Base-by-base conservation (phyloP, 2,888 invertebrate genomes). In the Drosophila fungiperda region DNA sequence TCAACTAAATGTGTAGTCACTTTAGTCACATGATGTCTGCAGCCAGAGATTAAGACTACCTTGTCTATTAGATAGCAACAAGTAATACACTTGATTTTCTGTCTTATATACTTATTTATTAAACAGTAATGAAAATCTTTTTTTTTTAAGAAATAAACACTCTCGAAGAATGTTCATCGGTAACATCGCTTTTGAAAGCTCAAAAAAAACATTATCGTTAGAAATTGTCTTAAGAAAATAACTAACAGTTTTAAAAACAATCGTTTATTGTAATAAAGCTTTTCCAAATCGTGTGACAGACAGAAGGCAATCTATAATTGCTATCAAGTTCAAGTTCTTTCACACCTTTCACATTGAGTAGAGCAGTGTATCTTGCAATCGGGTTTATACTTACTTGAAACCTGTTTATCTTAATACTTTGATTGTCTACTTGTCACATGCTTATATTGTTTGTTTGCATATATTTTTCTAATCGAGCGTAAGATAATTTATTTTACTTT, bases 41-140 rank as follows among this genome's bases (percentile, higher is more conserved):
- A 36, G 26, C 38, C 36, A 54, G 26, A 79, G 80, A 79, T 79
- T 75, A 68, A 29, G 50, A 11, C 9, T 36, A n/a, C 20, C 4
- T 36, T 36, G 36, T 36, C 17, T 36, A 54, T 7, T 26, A 23
- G 20, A 45, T 23, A 45, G 4, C 45, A 45, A 45, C 15, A 23
- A 45, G 7, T 45, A 23, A 15, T 4, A 15, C 15, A 23, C 45
- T 45, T 23, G 15, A 23, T 23, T 20, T 20, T 12, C 12, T 6
- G 12, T 38, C 3, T 23, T 45, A 3, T 45, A 23, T 2, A 15
- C 15, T 45, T 7, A 45, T 23, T 45, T 23, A 15, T 45, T 7
- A 8, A 45, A 23, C 3, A 23, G 23, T 8, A 15, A 45, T 23
- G 2, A 23, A 15, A 0, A 15, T 45, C 0, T 45, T 45, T 1